Evolutionary conservation across 2,888 invertebrate genomes (phyloP).

Genomic region (Drosophila peninsularis): DNA sequence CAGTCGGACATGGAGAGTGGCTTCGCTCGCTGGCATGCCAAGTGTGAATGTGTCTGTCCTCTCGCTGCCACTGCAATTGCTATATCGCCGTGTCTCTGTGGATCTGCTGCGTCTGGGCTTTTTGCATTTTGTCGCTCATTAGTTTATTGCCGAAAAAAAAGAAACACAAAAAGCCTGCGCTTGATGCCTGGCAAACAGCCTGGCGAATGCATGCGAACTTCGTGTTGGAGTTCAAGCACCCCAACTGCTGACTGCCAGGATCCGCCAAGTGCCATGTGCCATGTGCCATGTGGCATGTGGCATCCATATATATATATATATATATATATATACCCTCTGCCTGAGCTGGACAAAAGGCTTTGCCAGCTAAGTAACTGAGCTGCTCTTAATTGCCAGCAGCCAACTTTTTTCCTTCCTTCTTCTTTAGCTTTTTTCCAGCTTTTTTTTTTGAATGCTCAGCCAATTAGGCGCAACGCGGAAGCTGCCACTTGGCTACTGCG

Average conservation of each 20-base stretch:
- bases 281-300: constrained; percentile 13
- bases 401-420: constrained; percentile 10
- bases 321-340: too few relatives aligned
- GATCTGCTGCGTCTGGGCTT: constrained; percentile 42
- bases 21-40: constrained; percentile 56
- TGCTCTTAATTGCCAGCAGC: constrained; percentile 71
- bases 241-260: constrained; percentile 34
- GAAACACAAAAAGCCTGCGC: constrained; percentile 37
- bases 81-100: background rate
- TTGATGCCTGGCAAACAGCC: too few relatives aligned
- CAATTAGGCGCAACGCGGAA: constrained; percentile 81
- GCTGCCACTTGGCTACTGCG: constrained; percentile 55
- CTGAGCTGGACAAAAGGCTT: constrained; percentile 46
- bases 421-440: too few relatives aligned
- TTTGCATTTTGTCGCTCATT: constrained; percentile 80
- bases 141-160: constrained; percentile 77
- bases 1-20: constrained; percentile 34
- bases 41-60: constrained; percentile 65
- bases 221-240: constrained; percentile 67
- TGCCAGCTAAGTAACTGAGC: constrained; percentile 55
- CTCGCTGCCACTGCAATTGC: constrained; percentile 11
- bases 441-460: constrained; percentile 53
- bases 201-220: constrained; percentile 30
- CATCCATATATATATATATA: background rate
- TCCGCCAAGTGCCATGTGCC: constrained; percentile 10